Base-by-base conservation (phyloP, 2,797 vertebrate species). In the Chelon auratus region DNA sequence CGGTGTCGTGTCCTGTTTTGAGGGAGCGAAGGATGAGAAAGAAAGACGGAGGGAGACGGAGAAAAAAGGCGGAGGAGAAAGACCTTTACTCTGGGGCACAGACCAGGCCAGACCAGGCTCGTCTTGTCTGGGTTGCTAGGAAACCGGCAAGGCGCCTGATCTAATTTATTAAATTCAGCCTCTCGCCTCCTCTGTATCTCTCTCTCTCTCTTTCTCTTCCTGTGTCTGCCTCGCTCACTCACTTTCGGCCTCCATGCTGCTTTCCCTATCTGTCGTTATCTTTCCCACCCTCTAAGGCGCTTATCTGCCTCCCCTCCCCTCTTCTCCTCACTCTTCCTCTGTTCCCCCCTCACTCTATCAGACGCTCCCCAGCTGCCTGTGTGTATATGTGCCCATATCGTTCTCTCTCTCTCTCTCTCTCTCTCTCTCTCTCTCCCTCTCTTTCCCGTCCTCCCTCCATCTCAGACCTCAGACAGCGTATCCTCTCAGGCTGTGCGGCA, bases 131-230 rank as follows among this genome's bases (percentile, higher is more conserved):
- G 80, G 94, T 95, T 95, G 94, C 94, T 94, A 95, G 93, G 94
- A 92, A 85, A 95, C 94, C 89, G 62, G 73, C 86, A 81, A 86
- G 87, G 92, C 72, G 87, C 92, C 91, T 92, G 90, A 93, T 94
- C 88, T 93, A 93, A 93, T 94, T 93, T 93, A 94, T 94, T 91
- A 92, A 93, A 94, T 93, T 93, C 92, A 83, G 90, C 81, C 88
- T 88, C 91, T 90, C 67, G 78, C 83, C 86, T 89, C 80, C 72
- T 81, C 82, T 82, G 66, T 81, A 71, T 89, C 85, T 88, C 75
- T 81, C 30, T 33, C 30, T 33, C 30, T 33, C 78, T 77, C 43
- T 82, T 72, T 84, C 85, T 82, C 75, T 90, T 78, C 77, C 79
- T 81, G 70, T 82, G 68, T 83, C 80, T 84, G 71, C 83, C 68